Conservation (phyloP, 2,888 invertebrate species). For the Himalopsyche kuldschensis region DNA sequence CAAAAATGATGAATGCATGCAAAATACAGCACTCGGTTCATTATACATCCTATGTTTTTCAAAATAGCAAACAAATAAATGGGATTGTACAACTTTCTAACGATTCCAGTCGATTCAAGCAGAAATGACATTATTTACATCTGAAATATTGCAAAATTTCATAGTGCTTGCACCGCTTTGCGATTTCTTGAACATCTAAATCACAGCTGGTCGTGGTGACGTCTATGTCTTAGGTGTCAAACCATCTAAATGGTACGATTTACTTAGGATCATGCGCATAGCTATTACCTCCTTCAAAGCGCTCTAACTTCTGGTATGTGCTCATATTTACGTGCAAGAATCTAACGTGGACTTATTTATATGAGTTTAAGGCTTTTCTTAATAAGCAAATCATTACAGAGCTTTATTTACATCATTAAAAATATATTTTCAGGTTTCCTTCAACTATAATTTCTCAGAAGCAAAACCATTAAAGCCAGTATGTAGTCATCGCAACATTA, state of each 20-base stretch:
- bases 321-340: slow-evolving; percentile 18
- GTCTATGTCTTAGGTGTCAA: slow-evolving; percentile 26
- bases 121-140: background rate
- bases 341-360: slow-evolving; percentile 3
- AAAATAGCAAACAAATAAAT: too few relatives aligned
- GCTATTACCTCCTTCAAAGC: slow-evolving; percentile 22
- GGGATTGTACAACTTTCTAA: background rate
- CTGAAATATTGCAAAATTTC: background rate
- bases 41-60: too few relatives aligned
- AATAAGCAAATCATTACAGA: too few relatives aligned
- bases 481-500: too few relatives aligned
- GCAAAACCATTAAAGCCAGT: too few relatives aligned
- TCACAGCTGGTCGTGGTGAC: slow-evolving; percentile 17
- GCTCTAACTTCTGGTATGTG: background rate
- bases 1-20: too few relatives aligned
- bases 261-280: slow-evolving; percentile 17
- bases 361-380: background rate
- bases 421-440: too few relatives aligned
- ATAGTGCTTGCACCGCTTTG: background rate
- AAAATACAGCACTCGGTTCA: too few relatives aligned
- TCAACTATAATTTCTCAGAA: too few relatives aligned
- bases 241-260: slow-evolving; percentile 25
- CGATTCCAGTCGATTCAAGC: background rate
- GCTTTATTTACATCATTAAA: too few relatives aligned
- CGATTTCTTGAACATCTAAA: slow-evolving; percentile 16